Evolutionary conservation across 2,113 vertebrate species (phyloP), one percentile per base, ranked within the genome.

Genomic region (Silurus meridionalis): DNA sequence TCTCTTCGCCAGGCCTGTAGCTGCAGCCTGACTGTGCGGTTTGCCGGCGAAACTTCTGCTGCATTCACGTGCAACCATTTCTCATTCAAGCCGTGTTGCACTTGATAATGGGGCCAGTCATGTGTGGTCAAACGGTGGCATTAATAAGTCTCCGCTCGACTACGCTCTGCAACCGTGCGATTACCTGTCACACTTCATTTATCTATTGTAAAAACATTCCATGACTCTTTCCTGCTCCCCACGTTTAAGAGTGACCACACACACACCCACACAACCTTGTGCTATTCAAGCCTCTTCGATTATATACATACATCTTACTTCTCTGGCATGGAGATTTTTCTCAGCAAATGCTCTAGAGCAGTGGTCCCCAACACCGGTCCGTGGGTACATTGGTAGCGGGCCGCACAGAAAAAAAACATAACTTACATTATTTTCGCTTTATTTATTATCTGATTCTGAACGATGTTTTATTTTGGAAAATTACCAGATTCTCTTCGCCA

Each of bases 181-280:
- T 92, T 89, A 87, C 53, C 90, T 90, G 89, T 83, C 86, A 78
- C 78, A 82, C 85, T 89, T 90, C 21, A 90, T 91, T 89, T 84
- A 63, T 88, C 77, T 83, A 72, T 82, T 79, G 79, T 88, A 82
- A 84, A 87, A 87, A 88, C 83, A 85, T 50, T 77, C 85, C 82
- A 75, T 85, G 87, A 88, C 88, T 87, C 69, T 69, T 46, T 78
- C 58, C 83, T 87, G 83, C 77, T 80, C 83, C 58, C 55, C 64
- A 57, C 82, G 23, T 87, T 84, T 84, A 88, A 77, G 8, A 80
- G 48, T 28, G 80, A 85, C 69, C 61, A 82, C 23, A 19, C 37
- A 82, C 46, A 14, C 61, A 50, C 46, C 14, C 37, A 77, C 17
- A 80, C 48, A 81, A 64, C 79, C 60, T 64, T 17, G 28, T 57